phyloP scores from a whole-genome alignment of 1,140 invertebrate species.

The Frieseomelitta varia region DNA sequence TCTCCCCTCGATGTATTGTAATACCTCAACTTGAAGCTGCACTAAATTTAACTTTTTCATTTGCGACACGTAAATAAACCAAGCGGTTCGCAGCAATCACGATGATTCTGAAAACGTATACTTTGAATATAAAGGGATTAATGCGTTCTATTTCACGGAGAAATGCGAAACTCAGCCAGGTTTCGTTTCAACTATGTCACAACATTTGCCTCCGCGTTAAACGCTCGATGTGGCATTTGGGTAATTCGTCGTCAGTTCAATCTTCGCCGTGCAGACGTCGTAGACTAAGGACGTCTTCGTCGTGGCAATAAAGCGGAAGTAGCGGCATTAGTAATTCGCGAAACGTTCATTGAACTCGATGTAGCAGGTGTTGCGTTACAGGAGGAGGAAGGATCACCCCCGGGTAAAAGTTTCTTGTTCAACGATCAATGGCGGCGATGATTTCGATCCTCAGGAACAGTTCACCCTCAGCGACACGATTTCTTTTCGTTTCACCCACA shows the following conservation, averaged over 20 bases:
- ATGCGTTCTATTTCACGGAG: slow-evolving; percentile 15
- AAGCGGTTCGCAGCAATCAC: background rate
- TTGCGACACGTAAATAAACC: background rate
- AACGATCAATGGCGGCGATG: background rate
- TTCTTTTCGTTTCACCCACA: too few relatives aligned
- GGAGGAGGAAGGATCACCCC: background rate
- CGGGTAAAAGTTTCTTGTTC: background rate
- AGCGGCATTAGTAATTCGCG: slow-evolving; percentile 45
- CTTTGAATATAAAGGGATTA: slow-evolving; percentile 26
- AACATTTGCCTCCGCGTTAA: slow-evolving; percentile 39
- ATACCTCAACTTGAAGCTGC: too few relatives aligned
- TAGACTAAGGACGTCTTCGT: slow-evolving; percentile 43
- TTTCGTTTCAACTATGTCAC: slow-evolving; percentile 33
- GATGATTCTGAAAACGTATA: slow-evolving; percentile 19
- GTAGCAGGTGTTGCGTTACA: slow-evolving; percentile 35
- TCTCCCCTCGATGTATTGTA: background rate
- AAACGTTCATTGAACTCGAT: slow-evolving; percentile 34
- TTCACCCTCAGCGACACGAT: too few relatives aligned
- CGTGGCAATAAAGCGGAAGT: slow-evolving; percentile 39
- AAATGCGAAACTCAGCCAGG: slow-evolving; percentile 28
- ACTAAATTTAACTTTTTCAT: background rate
- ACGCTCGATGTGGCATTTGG: slow-evolving; percentile 44
- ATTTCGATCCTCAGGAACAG: background rate
- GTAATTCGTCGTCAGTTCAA: slow-evolving; percentile 37
- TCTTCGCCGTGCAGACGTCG: slow-evolving; percentile 22